Evolutionary conservation across 2,888 invertebrate genomes (phyloP), one percentile per base, ranked within the genome.

Genomic region (Anthrax anthrax): DNA sequence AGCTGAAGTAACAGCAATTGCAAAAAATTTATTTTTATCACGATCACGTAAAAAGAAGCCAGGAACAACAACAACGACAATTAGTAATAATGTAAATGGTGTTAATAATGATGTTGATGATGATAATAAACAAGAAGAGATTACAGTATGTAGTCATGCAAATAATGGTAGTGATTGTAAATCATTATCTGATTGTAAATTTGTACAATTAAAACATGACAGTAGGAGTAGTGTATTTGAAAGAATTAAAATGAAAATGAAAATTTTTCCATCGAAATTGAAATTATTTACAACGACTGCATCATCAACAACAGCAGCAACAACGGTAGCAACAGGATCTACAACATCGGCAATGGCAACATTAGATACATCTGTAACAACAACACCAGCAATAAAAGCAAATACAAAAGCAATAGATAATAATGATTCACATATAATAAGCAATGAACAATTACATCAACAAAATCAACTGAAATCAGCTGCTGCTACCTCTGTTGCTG

Each of bases 161-260:
- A 23, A 23, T 23, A 23, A 23, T 23, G 8, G 8, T 23, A 4
- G 23, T 23, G 23, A 23, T 23, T 6, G 8, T 23, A 23, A 8
- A 23, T 23, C 23, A 4, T 4, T 23, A 4, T 3, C 5, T n/a
- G 3, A 9, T 9, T 9, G 4, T 12, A 34, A 34, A 23, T 6
- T 6, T 6, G 4, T 8, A 23, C 12, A 34, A 34, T 9, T 4
- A 34, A 9, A 12, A 9, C 29, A 17, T 36, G 40, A 34, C 8
- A 42, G 42, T 18, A 18, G 32, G 27, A 46, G 42, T 43, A 46
- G 42, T 43, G 39, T 47, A 14, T 47, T 47, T 19, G 42, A 47
- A 23, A 42, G 47, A 17, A 29, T 47, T 14, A 47, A 39, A 23
- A 17, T n/a, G 19, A 38, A 47, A 19, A 47, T 42, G 37, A 40